Percentiles rank a stretch among this genome's conserved stretches.
Conservation (phyloP, 1,140 invertebrate genomes). For the Aphaenogaster floridana region DNA sequence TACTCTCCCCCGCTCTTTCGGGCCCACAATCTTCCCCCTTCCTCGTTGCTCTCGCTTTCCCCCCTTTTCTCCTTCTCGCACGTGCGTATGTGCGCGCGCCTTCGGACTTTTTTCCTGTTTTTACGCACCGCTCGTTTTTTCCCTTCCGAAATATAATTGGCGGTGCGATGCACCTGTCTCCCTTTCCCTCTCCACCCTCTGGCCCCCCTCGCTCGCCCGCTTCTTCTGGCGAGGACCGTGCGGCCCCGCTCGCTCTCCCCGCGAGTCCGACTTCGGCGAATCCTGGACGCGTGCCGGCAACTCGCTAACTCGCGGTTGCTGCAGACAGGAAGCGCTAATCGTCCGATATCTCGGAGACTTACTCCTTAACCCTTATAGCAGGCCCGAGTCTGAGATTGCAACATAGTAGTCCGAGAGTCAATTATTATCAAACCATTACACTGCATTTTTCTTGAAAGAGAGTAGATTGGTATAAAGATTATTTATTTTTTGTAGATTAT, state of each 20-base stretch:
- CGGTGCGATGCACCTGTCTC: conserved; percentile 87
- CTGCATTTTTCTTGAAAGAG: conserved; percentile 4
- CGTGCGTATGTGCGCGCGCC: conserved; percentile 61
- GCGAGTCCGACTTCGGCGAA: conserved; percentile 78
- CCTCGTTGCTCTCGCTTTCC: conserved; percentile 41
- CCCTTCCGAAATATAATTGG: conserved; percentile 87
- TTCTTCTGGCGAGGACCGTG: conserved; percentile 56
- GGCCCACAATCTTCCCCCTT: conserved; percentile 47
- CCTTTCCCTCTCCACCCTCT: conserved; percentile 67
- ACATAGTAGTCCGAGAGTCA: conserved; percentile 21
- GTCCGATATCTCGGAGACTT: conserved; percentile 46
- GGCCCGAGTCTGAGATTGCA: conserved; percentile 9
- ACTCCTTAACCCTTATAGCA: conserved; percentile 36
- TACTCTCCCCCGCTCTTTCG: conserved; percentile 35
- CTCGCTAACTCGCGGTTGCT: conserved; percentile 61
- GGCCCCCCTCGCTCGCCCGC: conserved; percentile 43
- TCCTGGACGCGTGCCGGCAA: conserved; percentile 79
- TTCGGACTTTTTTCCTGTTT: conserved; percentile 81
- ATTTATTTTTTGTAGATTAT: neutral
- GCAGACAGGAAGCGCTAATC: conserved; percentile 63
- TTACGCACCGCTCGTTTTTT: conserved; percentile 82
- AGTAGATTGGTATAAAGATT: conserved; percentile 1
- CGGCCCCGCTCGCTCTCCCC: conserved; percentile 63
- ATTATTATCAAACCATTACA: conserved; percentile 37
- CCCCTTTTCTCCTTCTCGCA: conserved; percentile 42